Evolutionary conservation across 2,888 invertebrate species (phyloP).

Genomic region (Dicycla oo): DNA sequence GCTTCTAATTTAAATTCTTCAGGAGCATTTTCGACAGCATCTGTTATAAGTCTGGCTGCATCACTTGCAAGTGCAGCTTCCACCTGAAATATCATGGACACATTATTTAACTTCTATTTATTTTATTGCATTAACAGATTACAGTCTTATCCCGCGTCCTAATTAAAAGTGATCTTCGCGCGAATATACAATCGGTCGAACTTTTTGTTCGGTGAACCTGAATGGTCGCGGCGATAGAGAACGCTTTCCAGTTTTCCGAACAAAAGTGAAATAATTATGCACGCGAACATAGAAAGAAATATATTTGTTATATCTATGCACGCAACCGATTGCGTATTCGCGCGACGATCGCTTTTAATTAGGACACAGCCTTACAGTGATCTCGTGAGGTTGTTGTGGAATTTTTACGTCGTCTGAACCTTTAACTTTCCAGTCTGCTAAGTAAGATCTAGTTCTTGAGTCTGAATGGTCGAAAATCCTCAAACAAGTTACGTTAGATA

Average conservation of each 20-base stretch:
- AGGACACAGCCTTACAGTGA: slow-evolving; percentile 74
- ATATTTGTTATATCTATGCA: no score
- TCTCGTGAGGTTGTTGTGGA: slow-evolving; percentile 78
- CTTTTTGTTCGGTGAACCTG: no score
- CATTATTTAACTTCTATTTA: not conserved
- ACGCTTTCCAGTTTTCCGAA: no score
- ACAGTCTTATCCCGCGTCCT: slow-evolving; percentile 60
- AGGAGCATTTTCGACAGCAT: slow-evolving; percentile 82
- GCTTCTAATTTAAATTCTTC: slow-evolving; percentile 81
- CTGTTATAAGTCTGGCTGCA: slow-evolving; percentile 82
- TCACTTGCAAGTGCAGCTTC: slow-evolving; percentile 84
- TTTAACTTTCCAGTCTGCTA: slow-evolving; percentile 86
- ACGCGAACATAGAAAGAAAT: no score
- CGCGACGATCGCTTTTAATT: no score
- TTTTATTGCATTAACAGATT: not conserved
- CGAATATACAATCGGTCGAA: no score
- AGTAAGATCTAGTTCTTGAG: slow-evolving; percentile 85
- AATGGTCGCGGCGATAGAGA: no score
- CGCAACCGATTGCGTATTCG: no score
- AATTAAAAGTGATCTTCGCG: no score
- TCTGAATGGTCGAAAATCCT: slow-evolving; percentile 92
- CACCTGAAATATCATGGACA: slow-evolving; percentile 67
- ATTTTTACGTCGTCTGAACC: slow-evolving; percentile 76
- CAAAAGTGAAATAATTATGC: no score
- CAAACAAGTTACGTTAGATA: slow-evolving; percentile 93